Evolutionary conservation across 2,113 vertebrate species (phyloP).

Genomic region (Verasper variegatus): DNA sequence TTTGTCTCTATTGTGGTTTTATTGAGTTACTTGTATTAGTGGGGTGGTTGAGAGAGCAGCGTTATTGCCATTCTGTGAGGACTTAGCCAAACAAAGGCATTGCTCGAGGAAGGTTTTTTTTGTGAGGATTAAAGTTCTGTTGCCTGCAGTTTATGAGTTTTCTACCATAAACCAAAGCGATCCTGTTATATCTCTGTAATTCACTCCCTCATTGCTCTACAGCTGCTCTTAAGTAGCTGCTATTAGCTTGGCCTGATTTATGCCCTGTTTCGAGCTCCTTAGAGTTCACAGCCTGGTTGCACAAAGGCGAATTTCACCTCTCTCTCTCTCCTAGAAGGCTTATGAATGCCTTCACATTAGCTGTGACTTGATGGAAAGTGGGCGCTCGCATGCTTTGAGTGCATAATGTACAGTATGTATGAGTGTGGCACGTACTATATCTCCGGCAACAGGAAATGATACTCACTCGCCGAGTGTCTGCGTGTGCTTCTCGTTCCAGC

Average conservation of each 20-base stretch:
- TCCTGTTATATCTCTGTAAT: slow-evolving; percentile 42
- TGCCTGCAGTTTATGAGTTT: slow-evolving; percentile 34
- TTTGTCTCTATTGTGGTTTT: slow-evolving; percentile 3
- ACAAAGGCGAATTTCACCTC: slow-evolving; percentile 58
- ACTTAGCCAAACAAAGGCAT: slow-evolving; percentile 14
- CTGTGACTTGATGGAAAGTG: slow-evolving; percentile 67
- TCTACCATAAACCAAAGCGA: slow-evolving; percentile 28
- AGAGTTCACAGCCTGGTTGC: slow-evolving; percentile 51
- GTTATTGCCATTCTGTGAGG: background rate
- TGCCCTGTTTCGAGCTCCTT: slow-evolving; percentile 43
- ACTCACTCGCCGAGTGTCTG: slow-evolving; percentile 44
- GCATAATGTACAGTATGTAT: slow-evolving; percentile 47
- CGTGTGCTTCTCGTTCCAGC: slow-evolving; percentile 81
- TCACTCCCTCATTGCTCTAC: slow-evolving; percentile 46
- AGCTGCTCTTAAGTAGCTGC: slow-evolving; percentile 67
- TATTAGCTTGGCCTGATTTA: slow-evolving; percentile 69
- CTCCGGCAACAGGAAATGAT: slow-evolving; percentile 48
- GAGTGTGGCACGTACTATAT: slow-evolving; percentile 30
- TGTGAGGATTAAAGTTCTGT: slow-evolving; percentile 38
- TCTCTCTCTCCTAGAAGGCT: slow-evolving; percentile 31
- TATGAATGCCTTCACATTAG: slow-evolving; percentile 59
- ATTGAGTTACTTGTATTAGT: slow-evolving; percentile 9
- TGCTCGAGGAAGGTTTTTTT: slow-evolving; percentile 11
- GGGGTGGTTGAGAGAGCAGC: background rate
- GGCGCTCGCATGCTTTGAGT: slow-evolving; percentile 41